Evolutionary conservation across 2,888 invertebrate genomes (phyloP).

Genomic region (Thecocarcelia acutangulata): DNA sequence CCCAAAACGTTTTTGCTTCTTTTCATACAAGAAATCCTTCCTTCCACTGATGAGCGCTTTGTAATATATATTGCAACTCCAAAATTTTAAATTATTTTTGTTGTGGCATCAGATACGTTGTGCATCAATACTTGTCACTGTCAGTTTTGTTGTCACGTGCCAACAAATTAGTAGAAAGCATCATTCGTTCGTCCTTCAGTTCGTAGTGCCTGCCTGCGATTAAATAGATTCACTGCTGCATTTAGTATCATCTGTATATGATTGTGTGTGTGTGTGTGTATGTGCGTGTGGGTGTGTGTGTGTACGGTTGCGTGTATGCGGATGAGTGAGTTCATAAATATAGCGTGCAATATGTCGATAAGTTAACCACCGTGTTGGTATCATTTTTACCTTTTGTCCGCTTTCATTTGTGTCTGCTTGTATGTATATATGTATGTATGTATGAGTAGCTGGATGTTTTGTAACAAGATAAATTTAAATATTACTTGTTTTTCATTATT

Average conservation of each 20-base stretch:
- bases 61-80: too few relatives aligned
- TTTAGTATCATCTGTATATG: background rate
- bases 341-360: constrained; percentile 64
- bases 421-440: too few relatives aligned
- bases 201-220: background rate
- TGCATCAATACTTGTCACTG: constrained; percentile 41
- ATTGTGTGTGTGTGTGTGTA: background rate
- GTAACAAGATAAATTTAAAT: constrained; percentile 65
- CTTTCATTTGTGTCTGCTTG: background rate
- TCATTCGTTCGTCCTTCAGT: constrained; percentile 72
- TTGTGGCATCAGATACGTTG: background rate
- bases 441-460: background rate
- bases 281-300: background rate
- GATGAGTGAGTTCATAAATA: constrained; percentile 31
- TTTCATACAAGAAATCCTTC: too few relatives aligned
- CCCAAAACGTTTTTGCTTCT: too few relatives aligned
- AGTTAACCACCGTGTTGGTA: constrained; percentile 58
- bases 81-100: background rate
- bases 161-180: constrained; percentile 78
- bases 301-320: background rate
- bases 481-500: constrained; percentile 60
- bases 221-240: background rate
- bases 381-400: constrained; percentile 3
- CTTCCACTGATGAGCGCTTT: too few relatives aligned
- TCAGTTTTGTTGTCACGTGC: constrained; percentile 78